These are phyloP conservation scores for Pogonomyrmex barbatus DNA, from an alignment of 1,140 invertebrate species.

Conservation along the genomic window DNA sequence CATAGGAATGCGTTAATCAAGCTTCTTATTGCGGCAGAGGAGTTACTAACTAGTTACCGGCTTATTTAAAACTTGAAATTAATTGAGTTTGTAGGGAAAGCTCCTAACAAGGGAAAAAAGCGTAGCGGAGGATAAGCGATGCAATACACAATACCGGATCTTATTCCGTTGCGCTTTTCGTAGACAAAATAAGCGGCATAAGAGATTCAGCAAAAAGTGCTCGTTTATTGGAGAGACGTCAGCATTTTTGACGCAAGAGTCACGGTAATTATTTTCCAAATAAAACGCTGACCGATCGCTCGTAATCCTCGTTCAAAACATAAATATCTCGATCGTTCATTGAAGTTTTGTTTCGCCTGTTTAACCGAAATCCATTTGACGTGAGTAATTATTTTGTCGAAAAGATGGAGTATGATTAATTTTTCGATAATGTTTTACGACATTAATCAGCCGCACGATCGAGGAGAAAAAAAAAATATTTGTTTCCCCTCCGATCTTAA, in stretches of 20 bases:
- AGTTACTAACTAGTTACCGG: slow-evolving; percentile 63
- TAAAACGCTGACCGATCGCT: background rate
- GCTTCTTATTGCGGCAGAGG: slow-evolving; percentile 59
- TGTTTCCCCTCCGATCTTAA: slow-evolving; percentile 42
- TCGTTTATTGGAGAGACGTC: background rate
- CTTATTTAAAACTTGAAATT: slow-evolving; percentile 63
- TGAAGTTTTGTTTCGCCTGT: background rate
- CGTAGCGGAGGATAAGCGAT: slow-evolving; percentile 38
- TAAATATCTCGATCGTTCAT: background rate
- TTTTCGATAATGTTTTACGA: slow-evolving; percentile 25
- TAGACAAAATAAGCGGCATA: background rate
- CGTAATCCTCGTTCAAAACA: background rate
- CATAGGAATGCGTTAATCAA: slow-evolving; percentile 63
- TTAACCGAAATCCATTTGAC: background rate
- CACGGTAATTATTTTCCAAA: slow-evolving; percentile 11
- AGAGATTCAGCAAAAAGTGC: slow-evolving; percentile 33
- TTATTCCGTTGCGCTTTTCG: slow-evolving; percentile 36
- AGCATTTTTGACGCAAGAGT: slow-evolving; percentile 10
- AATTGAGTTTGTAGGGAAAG: slow-evolving; percentile 55
- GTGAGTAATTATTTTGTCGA: slow-evolving; percentile 35
- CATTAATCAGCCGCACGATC: slow-evolving; percentile 32
- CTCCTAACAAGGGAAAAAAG: slow-evolving; percentile 56
- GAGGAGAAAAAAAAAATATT: slow-evolving; percentile 7
- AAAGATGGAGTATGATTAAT: slow-evolving; percentile 39
- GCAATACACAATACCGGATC: slow-evolving; percentile 22